Base-by-base conservation (phyloP, 2,888 invertebrate species). In the Dioctria linearis region DNA sequence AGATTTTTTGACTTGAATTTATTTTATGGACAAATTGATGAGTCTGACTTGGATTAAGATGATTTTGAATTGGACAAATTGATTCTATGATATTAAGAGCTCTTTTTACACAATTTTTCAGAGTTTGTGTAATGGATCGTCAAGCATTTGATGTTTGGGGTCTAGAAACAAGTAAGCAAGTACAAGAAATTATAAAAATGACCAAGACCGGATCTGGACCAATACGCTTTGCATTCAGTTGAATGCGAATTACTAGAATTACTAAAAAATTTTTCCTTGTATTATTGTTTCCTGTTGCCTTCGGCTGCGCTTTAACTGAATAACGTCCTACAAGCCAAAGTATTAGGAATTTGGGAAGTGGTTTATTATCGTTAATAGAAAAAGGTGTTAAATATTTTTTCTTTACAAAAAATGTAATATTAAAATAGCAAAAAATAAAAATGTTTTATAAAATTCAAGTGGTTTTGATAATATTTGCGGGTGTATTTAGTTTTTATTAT, bases 101-200 rank as follows among this genome's bases (percentile, higher is more conserved):
- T 59, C 25, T 39, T 6, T 51, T 78, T 39, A 5, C 9, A 25
- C 25, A 25, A n/a, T 61, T 6, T 79, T 79, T 54, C 84, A 93
- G 93, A 85, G 90, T 93, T 83, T 91, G 91, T 40, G 88, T 89
- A 66, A 93, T 93, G 90, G 90, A 91, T 84, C 89, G 93, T 67
- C 84, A 85, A 83, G 89, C 91, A 5, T 88, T 93, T 73, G 92
- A 93, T 83, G 87, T 86, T n/a, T 93, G 92, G 88, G 93, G 93
- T 9, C 86, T 92, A 61, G 90, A 91, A 79, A 90, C 92, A 2
- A 90, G 90, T 57, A 89, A 90, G 85, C 88, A 90, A 80, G 86
- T 92, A 61, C 86, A 87, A 59, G 88, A 90, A 80, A 82, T 91
- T 85, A 84, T 91, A 83, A 85, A 84, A 39, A 83, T 83, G 37